Percentiles rank a stretch among this genome's conserved stretches.
phyloP scores from a whole-genome alignment of 2,113 vertebrate species.

The Vulpes vulpes region DNA sequence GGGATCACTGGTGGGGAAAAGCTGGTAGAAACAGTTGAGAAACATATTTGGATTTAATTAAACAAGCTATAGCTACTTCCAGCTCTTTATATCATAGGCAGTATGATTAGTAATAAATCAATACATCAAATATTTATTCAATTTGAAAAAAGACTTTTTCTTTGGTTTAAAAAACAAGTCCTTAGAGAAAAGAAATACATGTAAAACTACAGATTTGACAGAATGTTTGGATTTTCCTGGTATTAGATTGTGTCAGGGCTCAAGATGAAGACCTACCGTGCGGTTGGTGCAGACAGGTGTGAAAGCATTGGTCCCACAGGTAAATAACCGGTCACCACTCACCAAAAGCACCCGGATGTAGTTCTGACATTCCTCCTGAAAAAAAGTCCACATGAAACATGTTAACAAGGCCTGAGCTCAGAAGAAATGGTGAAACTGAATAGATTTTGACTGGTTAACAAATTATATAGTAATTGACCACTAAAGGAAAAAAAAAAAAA shows the following conservation, averaged over 20 bases:
- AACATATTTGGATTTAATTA: neutral
- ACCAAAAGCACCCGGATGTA: slow-evolving; percentile 98
- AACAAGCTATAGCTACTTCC: neutral
- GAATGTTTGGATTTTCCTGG: neutral
- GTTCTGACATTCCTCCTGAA: slow-evolving; percentile 98
- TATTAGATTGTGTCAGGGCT: neutral
- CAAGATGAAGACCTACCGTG: slow-evolving; percentile 87
- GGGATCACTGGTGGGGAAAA: neutral
- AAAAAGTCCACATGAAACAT: neutral
- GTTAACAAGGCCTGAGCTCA: neutral
- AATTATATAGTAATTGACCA: neutral
- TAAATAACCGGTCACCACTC: slow-evolving; percentile 95
- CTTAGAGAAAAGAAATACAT: neutral
- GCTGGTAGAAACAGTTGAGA: neutral
- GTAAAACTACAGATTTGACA: neutral
- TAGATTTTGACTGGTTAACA: neutral
- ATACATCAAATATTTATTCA: neutral
- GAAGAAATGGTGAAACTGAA: fast-evolving
- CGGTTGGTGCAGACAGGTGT: slow-evolving; percentile 98
- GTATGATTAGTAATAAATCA: neutral
- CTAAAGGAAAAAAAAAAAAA: neutral
- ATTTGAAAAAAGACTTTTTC: neutral
- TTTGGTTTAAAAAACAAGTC: neutral
- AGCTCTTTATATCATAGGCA: neutral
- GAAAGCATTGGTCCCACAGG: slow-evolving; percentile 98